Evolutionary conservation across 2,797 vertebrate species (phyloP).

Genomic region (Channallabes apus): DNA sequence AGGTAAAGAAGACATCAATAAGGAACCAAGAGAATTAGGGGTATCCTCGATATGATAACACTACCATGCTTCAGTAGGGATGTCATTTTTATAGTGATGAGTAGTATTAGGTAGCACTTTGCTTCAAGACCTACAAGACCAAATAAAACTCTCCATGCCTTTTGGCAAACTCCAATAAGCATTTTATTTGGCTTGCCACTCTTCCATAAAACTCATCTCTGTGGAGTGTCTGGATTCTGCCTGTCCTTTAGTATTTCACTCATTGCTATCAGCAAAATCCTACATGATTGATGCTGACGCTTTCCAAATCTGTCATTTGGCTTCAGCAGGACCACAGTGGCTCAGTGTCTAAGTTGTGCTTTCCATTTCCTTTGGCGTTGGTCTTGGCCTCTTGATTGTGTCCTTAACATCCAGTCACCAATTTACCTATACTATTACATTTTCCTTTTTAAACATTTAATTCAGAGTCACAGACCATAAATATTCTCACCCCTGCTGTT

Average conservation of each 20-base stretch:
- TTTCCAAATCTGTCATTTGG: too few relatives aligned
- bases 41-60: background rate
- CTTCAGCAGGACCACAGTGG: conserved; percentile 70
- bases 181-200: background rate
- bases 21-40: background rate
- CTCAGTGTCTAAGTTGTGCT: conserved; percentile 59
- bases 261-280: conserved; percentile 64
- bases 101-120: background rate
- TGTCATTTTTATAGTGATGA: background rate
- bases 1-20: background rate
- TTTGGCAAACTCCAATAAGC: background rate
- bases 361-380: background rate
- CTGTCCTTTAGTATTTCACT: conserved; percentile 54
- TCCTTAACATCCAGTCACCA: conserved; percentile 47
- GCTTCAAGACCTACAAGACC: background rate
- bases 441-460: background rate
- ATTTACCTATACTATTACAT: background rate
- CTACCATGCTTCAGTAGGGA: background rate
- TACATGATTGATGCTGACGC: too few relatives aligned
- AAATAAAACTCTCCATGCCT: background rate
- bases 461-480: background rate
- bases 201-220: background rate
- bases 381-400: background rate
- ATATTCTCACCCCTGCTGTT: conserved; percentile 54
- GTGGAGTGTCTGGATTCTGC: conserved; percentile 56